phyloP scores from a whole-genome alignment of 1,140 invertebrate species.

The Aphis gossypii region DNA sequence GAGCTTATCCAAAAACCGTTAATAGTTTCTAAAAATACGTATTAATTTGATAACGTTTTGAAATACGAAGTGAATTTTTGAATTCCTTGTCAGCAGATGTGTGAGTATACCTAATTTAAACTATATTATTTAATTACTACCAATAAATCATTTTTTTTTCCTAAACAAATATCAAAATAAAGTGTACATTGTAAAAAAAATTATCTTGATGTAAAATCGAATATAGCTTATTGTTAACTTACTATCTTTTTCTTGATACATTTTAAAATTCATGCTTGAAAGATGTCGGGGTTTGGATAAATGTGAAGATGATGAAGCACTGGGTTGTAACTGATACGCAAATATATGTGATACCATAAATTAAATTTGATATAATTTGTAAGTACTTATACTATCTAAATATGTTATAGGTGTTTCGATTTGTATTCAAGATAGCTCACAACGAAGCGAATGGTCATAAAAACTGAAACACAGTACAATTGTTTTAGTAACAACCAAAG shows the following conservation, averaged over 20 bases:
- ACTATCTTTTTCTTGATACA: neutral
- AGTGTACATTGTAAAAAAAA: neutral
- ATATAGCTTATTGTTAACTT: neutral
- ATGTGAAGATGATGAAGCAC: neutral
- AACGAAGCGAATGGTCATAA: neutral
- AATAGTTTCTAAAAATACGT: too few relatives aligned
- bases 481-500: neutral
- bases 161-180: neutral
- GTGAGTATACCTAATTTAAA: too few relatives aligned
- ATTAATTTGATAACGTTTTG: too few relatives aligned
- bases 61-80: too few relatives aligned
- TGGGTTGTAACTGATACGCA: neutral
- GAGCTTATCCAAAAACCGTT: too few relatives aligned
- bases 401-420: neutral
- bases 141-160: neutral
- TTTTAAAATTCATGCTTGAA: neutral
- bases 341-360: neutral
- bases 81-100: too few relatives aligned
- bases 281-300: neutral
- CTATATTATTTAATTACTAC: neutral
- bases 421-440: neutral
- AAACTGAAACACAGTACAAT: neutral
- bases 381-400: neutral
- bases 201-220: neutral
- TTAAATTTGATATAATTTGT: neutral